Evolutionary conservation across 2,888 invertebrate genomes (phyloP), one percentile per base, ranked within the genome.

Genomic region (Panorpa germanica): DNA sequence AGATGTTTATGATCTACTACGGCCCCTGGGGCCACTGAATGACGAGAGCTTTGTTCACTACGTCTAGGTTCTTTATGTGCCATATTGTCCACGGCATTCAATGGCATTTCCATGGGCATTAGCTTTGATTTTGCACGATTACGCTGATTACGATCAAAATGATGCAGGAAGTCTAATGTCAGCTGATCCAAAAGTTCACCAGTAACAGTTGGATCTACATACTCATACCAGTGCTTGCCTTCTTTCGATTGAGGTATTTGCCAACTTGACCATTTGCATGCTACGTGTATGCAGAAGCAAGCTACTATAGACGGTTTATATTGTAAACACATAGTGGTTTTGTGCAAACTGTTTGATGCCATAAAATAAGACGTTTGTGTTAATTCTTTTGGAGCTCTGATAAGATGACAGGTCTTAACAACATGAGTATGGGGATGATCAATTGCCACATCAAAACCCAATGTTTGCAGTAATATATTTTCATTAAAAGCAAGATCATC

Each of bases 371-470:
- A 93, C 15, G 91, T 91, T 61, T 96, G 93, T 30, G 93, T 90
- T 47, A 96, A 64, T 57, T 95, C 91, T 62, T 91, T 91, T 52
- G 85, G 82, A 36, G 91, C 88, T 86, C 63, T 19, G 48, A 52
- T 28, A 36, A 30, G 69, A 58, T 90, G 83, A 61, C 93, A 95
- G 50, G 91, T 88, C 49, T 81, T 76, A 34, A 98, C 88, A 40
- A 98, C 91, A 59, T 88, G 83, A 19, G 91, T 86, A 55, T 96
- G 95, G 3, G 98, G 96, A 62, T 96, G 93, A 58, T 95, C 93
- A 47, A 98, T 91, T 40, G 85, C 86, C 36, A 96, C 83, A 61
- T 95, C 93, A 61, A 98, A 98, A 38, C 95, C 95, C 51, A 96
- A 65, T 9, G 95, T 96, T 65, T 95, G 93, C 38, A 96, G 71